These are phyloP conservation scores for Phrixothrix hirtus DNA, from an alignment of 2,888 invertebrate genomes.

Conservation along the genomic window DNA sequence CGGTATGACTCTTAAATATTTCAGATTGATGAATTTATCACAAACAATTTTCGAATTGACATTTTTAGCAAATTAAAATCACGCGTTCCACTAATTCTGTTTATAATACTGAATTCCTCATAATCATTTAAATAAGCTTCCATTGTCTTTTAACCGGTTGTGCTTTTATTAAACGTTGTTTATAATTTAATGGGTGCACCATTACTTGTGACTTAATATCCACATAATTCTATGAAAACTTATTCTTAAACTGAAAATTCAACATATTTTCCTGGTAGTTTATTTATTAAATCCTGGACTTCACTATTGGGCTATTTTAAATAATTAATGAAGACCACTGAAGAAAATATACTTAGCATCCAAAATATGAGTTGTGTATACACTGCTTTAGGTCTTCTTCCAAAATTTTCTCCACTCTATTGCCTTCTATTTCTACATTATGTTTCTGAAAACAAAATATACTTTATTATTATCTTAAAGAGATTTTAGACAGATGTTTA, in stretches of 20 bases:
- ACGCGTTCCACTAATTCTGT: constrained; percentile 11
- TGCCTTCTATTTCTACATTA: constrained; percentile 14
- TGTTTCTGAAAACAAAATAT: constrained; percentile 13
- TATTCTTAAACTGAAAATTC: constrained; percentile 17
- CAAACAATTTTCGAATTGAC: constrained; percentile 26
- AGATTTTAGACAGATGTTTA: too few species aligned
- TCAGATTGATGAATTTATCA: constrained; percentile 23
- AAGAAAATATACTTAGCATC: constrained; percentile 8
- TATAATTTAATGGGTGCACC: constrained; percentile 23
- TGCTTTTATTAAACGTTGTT: constrained; percentile 25
- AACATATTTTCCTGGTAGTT: too few species aligned
- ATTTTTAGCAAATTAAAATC: constrained; percentile 22
- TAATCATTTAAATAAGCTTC: constrained; percentile 16
- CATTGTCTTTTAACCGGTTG: constrained; percentile 26
- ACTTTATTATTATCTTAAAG: neutral
- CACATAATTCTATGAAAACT: constrained; percentile 17
- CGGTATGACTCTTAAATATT: too few species aligned
- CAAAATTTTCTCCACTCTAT: constrained; percentile 19
- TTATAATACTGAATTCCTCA: constrained; percentile 18
- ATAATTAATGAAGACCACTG: neutral
- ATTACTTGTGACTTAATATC: constrained; percentile 18
- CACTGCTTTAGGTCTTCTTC: constrained; percentile 19
- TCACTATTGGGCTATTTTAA: constrained; percentile 1
- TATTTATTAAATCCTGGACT: too few species aligned
- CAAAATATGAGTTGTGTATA: constrained; percentile 22